A percentile compares a stretch with the other conserved stretches of the same genome.
phyloP scores from a whole-genome alignment of 2,888 invertebrate genomes.

The Drosophila rellima region DNA sequence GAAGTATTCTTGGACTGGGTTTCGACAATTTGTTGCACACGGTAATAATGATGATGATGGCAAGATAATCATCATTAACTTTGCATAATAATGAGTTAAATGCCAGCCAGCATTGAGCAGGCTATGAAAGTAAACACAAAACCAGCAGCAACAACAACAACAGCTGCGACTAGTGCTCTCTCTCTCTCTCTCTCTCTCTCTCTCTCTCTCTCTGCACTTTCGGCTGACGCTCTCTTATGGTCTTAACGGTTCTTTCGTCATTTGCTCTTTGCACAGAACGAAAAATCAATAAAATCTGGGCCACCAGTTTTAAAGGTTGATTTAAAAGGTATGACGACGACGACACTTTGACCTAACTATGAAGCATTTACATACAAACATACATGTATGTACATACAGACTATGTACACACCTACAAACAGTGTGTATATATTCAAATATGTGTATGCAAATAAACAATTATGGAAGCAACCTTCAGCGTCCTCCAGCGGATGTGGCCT shows the following conservation, averaged over 20 bases:
- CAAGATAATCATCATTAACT: constrained; percentile 1
- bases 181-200: constrained; percentile 11
- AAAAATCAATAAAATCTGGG: constrained; percentile 85
- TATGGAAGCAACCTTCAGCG: constrained; percentile 40
- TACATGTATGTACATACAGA: not conserved
- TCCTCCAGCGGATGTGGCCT: constrained; percentile 33
- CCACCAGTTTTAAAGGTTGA: constrained; percentile 81
- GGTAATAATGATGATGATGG: constrained; percentile 11
- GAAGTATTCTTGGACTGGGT: constrained; percentile 39
- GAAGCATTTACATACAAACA: constrained; percentile 20
- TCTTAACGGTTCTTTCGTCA: constrained; percentile 26
- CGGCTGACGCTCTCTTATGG: constrained; percentile 38
- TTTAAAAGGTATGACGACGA: constrained; percentile 58
- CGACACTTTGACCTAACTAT: constrained; percentile 52
- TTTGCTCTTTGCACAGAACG: constrained; percentile 46
- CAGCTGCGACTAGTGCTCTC: constrained; percentile 28
- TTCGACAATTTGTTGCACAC: constrained; percentile 53
- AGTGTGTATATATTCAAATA: constrained; percentile 11
- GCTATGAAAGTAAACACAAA: constrained; percentile 65
- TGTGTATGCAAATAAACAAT: constrained; percentile 43
- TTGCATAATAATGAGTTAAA: constrained; percentile 22
- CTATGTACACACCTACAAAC: constrained; percentile 2
- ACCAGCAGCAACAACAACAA: constrained; percentile 53
- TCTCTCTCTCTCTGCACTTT: constrained; percentile 13
- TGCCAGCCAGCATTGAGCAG: constrained; percentile 43